Evolutionary conservation across 2,888 invertebrate genomes (phyloP).

Genomic region (Antheraea assamensis): DNA sequence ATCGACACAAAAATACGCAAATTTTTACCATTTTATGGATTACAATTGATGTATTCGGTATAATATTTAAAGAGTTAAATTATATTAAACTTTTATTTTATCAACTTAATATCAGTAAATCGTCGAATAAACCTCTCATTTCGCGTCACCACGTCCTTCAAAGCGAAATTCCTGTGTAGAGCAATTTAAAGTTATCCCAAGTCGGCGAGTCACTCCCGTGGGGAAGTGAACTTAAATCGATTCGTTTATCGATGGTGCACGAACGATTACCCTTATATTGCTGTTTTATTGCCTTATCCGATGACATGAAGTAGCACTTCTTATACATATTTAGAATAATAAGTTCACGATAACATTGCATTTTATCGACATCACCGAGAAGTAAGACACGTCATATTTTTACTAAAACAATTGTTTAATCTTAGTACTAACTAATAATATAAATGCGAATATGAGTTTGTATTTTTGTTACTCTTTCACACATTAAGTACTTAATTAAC

Average conservation of each 20-base stretch:
- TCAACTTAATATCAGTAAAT: constrained; percentile 10
- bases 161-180: constrained; percentile 68
- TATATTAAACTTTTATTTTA: background rate
- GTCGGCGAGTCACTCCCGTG: constrained; percentile 63
- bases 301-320: constrained; percentile 45
- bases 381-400: too few relatives aligned
- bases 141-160: constrained; percentile 50
- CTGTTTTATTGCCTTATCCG: constrained; percentile 64
- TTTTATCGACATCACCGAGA: too few relatives aligned
- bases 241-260: constrained; percentile 78
- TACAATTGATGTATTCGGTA: background rate
- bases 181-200: constrained; percentile 77
- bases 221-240: constrained; percentile 75
- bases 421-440: too few relatives aligned
- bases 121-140: constrained; percentile 39
- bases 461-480: too few relatives aligned
- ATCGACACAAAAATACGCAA: background rate
- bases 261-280: constrained; percentile 74
- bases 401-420: too few relatives aligned
- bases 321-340: constrained; percentile 15
- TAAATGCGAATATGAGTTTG: too few relatives aligned
- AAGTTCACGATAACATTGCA: background rate
- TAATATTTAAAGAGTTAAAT: constrained; percentile 2
- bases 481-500: too few relatives aligned
- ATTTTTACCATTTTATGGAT: background rate